Conservation (phyloP, 2,113 vertebrate genomes). For the Dolichotis patagonum region DNA sequence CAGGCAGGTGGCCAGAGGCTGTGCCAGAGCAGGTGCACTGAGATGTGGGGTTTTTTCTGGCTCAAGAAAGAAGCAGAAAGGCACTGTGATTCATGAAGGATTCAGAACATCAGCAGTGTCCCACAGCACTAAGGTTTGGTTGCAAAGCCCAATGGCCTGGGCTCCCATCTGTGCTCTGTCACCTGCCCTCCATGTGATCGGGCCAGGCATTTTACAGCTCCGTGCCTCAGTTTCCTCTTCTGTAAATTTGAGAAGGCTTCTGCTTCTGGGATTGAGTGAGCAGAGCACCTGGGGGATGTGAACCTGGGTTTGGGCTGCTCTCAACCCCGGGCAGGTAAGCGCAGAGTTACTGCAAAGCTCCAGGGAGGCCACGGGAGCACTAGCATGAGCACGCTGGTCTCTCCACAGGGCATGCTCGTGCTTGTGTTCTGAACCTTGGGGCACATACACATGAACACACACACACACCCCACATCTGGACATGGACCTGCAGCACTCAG, state of each 20-base stretch:
- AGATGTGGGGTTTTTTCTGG: background rate
- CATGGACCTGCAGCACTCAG: background rate
- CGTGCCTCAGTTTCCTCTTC: background rate
- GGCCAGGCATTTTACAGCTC: background rate
- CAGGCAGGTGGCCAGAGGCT: background rate
- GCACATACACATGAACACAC: rapidly evolving
- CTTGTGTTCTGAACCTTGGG: background rate
- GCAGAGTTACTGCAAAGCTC: background rate
- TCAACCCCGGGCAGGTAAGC: rapidly evolving
- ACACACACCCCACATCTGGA: background rate
- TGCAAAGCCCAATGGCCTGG: no score
- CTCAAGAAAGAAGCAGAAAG: background rate
- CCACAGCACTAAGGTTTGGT: no score
- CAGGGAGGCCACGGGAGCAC: background rate
- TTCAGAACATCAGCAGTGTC: background rate
- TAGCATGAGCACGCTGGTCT: no score
- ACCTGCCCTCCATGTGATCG: rapidly evolving
- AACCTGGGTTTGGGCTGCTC: no score
- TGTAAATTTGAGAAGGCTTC: background rate
- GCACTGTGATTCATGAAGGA: background rate
- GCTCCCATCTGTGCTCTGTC: background rate
- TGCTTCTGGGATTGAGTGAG: background rate
- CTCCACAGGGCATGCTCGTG: no score
- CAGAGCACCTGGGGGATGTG: background rate
- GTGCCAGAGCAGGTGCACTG: background rate